These are phyloP conservation scores for Hirundo rustica DNA, from an alignment of 2,797 vertebrate genomes.

Conservation along the genomic window DNA sequence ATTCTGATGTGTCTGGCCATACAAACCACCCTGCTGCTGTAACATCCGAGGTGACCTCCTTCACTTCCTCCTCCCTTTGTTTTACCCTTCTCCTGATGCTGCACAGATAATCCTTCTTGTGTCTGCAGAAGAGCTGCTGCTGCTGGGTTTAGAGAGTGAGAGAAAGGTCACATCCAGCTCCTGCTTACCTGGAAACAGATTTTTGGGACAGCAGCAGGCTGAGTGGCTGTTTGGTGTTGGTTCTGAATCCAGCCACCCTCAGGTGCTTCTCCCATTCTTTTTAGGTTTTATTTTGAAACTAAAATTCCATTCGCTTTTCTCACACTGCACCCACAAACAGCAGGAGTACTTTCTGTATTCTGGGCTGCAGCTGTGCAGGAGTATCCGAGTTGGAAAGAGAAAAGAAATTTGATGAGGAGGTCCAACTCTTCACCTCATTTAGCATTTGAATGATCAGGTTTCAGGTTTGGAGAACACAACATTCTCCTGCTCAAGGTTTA, in stretches of 20 bases:
- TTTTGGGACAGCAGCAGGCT: not conserved
- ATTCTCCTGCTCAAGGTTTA: not conserved
- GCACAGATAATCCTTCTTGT: not conserved
- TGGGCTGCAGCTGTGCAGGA: not conserved
- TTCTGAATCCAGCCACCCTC: not conserved
- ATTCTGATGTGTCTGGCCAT: not conserved
- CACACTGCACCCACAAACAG: not conserved
- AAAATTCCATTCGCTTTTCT: not conserved
- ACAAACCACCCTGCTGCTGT: not conserved
- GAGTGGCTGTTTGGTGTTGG: not conserved
- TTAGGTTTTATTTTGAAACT: not conserved
- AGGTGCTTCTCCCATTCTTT: not conserved
- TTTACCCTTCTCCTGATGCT: not conserved
- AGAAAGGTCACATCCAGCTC: not conserved
- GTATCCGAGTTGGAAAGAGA: not conserved
- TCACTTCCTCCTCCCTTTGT: not conserved
- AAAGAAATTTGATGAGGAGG: not conserved
- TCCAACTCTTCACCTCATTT: not conserved
- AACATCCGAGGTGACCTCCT: accelerated
- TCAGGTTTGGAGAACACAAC: not conserved
- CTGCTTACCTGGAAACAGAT: not conserved
- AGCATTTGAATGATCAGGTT: not conserved
- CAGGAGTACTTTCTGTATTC: not conserved
- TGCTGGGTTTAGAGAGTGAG: accelerated
- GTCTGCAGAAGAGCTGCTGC: not conserved